phyloP scores from a whole-genome alignment of 1,140 invertebrate genomes.

The Diuraphis noxia region DNA sequence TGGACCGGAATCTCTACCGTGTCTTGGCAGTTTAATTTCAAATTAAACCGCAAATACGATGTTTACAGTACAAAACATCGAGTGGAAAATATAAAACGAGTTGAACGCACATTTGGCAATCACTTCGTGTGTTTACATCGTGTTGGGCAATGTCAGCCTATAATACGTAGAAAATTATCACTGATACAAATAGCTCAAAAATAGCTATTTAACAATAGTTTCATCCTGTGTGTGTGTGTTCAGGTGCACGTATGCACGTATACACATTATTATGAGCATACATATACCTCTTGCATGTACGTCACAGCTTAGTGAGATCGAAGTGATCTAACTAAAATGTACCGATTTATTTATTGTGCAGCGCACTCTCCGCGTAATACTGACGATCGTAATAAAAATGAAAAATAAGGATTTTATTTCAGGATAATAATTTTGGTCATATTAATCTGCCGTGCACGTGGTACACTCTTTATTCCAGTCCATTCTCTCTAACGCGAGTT shows the following conservation, averaged over 20 bases:
- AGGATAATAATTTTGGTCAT: background rate
- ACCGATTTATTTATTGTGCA: background rate
- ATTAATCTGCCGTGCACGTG: background rate
- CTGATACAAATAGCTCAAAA: background rate
- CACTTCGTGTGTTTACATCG: background rate
- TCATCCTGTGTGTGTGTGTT: background rate
- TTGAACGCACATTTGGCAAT: background rate
- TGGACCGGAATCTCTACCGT: background rate
- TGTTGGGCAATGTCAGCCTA: background rate
- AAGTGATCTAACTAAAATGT: background rate
- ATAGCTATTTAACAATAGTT: background rate
- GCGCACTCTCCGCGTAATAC: background rate
- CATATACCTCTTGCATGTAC: background rate
- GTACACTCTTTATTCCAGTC: background rate
- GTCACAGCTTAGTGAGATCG: background rate
- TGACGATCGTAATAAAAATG: background rate
- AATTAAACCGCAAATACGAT: background rate
- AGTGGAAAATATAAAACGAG: constrained; percentile 14
- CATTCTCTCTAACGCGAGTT: background rate
- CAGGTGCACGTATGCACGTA: too few species aligned
- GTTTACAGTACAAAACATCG: background rate
- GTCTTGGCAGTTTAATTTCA: background rate
- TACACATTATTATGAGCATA: too few species aligned
- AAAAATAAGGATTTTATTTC: constrained; percentile 7
- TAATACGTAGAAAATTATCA: background rate